Evolutionary conservation across 2,888 invertebrate genomes (phyloP).

Genomic region (Drosophila pegasa): DNA sequence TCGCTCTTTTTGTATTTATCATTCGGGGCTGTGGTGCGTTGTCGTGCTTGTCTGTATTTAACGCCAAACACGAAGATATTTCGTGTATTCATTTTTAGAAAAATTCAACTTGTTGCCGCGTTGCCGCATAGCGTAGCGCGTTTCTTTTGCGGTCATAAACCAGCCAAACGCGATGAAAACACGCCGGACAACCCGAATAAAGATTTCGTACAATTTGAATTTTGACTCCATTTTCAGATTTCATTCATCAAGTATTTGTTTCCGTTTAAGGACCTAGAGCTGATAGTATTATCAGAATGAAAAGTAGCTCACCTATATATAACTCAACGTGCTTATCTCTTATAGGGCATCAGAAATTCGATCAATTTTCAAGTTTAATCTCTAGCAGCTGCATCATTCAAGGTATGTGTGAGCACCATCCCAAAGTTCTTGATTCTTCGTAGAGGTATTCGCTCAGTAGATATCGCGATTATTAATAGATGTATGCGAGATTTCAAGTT

Average conservation of each 20-base stretch:
- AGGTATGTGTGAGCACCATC: constrained; percentile 51
- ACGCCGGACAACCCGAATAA: constrained; percentile 28
- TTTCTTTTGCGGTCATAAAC: constrained; percentile 26
- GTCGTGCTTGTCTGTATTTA: constrained; percentile 63
- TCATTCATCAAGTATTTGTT: constrained; percentile 60
- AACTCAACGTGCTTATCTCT: neutral
- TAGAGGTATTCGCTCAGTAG: constrained; percentile 51
- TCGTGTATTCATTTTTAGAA: constrained; percentile 79
- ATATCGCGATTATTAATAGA: constrained; percentile 62
- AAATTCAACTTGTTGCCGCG: constrained; percentile 78
- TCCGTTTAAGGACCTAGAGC: neutral
- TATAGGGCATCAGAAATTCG: constrained; percentile 26
- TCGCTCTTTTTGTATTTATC: constrained; percentile 50
- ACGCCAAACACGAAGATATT: constrained; percentile 78
- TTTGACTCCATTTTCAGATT: constrained; percentile 24
- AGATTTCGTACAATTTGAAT: constrained; percentile 16
- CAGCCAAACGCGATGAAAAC: constrained; percentile 28
- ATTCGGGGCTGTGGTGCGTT: constrained; percentile 59
- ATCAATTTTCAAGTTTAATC: constrained; percentile 15
- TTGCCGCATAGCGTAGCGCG: neutral
- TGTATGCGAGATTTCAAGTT: constrained; percentile 59
- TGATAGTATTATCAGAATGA: constrained; percentile 14
- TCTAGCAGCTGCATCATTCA: constrained; percentile 50
- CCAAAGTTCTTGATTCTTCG: constrained; percentile 49
- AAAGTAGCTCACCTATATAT: neutral